Conservation (phyloP, 2,888 invertebrate genomes). For the Dorcus hopei region DNA sequence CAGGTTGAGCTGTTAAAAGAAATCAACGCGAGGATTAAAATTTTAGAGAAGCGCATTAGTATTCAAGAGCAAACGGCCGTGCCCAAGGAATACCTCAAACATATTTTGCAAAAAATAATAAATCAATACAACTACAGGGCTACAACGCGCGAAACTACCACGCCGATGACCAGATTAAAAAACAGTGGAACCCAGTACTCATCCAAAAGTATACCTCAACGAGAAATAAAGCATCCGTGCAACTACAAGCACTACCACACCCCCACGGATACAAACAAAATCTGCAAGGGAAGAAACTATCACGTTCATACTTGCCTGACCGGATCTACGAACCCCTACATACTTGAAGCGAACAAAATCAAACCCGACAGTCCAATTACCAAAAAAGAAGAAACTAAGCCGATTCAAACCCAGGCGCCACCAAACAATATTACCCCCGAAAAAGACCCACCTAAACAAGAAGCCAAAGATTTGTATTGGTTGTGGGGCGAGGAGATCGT, state of each 20-base stretch:
- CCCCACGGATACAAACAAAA: not conserved
- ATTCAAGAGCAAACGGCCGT: constrained; percentile 44
- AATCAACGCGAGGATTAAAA: constrained; percentile 34
- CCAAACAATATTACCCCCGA: no score
- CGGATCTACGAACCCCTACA: not conserved
- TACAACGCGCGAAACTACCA: not conserved
- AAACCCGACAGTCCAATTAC: no score
- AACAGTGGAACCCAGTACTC: constrained; percentile 22
- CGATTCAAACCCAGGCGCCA: no score
- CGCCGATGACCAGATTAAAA: not conserved
- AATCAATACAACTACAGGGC: constrained; percentile 10
- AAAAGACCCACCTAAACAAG: no score
- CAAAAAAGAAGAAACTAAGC: no score
- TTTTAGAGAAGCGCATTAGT: constrained; percentile 38
- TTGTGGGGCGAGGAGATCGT: constrained; percentile 43
- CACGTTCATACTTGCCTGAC: constrained; percentile 12
- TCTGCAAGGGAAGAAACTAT: not conserved
- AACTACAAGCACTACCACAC: not conserved
- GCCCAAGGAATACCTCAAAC: constrained; percentile 44
- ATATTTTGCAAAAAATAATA: constrained; percentile 44
- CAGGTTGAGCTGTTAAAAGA: constrained; percentile 26
- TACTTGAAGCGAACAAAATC: not conserved
- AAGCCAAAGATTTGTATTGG: constrained; percentile 28
- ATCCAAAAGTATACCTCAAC: not conserved
- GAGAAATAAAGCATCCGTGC: not conserved